These are phyloP conservation scores for Dione vanillae DNA, from an alignment of 2,888 invertebrate genomes.

Conservation along the genomic window DNA sequence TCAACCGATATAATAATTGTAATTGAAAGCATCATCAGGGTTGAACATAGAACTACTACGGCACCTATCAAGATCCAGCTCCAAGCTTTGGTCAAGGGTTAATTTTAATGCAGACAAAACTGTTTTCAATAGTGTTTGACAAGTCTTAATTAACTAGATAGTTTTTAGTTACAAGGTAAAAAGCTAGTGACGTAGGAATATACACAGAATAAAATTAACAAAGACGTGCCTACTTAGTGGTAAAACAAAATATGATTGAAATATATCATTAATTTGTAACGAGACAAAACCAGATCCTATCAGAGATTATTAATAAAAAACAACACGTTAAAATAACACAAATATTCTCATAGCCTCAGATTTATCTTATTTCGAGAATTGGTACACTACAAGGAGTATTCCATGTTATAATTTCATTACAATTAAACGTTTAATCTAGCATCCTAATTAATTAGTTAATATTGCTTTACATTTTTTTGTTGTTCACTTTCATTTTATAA, in stretches of 20 bases:
- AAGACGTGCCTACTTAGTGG: background rate
- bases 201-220: background rate
- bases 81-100: too few species aligned
- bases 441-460: background rate
- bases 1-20: too few species aligned
- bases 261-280: conserved; percentile 4
- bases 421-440: conserved; percentile 4
- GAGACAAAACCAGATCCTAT: conserved; percentile 22
- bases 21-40: too few species aligned
- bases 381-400: conserved; percentile 33
- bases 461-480: background rate
- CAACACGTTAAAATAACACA: background rate
- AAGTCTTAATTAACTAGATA: too few species aligned
- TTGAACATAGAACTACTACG: too few species aligned
- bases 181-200: background rate
- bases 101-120: too few species aligned
- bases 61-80: too few species aligned
- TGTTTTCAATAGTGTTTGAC: too few species aligned
- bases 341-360: conserved; percentile 19
- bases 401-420: conserved; percentile 20
- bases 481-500: background rate
- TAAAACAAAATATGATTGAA: background rate
- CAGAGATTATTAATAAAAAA: conserved; percentile 15
- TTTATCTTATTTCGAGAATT: conserved; percentile 18
- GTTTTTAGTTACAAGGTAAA: background rate